phyloP scores from a whole-genome alignment of 2,113 vertebrate genomes.

The Etheostoma cragini region DNA sequence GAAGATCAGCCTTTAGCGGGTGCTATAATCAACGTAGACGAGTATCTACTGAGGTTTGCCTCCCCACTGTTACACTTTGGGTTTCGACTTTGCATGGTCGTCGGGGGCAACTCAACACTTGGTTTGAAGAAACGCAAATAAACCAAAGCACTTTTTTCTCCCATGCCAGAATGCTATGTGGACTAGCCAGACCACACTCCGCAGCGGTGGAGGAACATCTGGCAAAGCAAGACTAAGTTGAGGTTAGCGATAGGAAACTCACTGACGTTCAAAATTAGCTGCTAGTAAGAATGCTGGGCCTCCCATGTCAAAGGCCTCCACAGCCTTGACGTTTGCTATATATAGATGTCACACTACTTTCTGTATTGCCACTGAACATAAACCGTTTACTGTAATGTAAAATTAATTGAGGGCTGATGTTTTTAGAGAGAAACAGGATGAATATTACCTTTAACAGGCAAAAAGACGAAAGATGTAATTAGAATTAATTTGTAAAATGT shows the following conservation, averaged over 20 bases:
- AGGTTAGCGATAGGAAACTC: neutral
- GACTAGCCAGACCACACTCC: too few relatives aligned
- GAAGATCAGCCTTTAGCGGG: too few relatives aligned
- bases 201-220: too few relatives aligned
- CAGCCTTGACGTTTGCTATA: neutral
- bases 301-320: neutral
- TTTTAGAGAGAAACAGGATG: neutral
- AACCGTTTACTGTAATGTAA: neutral
- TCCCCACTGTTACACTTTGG: too few relatives aligned
- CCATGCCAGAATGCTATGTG: too few relatives aligned
- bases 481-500: neutral
- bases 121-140: too few relatives aligned
- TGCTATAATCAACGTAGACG: too few relatives aligned
- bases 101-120: too few relatives aligned
- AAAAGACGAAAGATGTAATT: neutral
- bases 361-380: neutral
- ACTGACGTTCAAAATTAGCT: neutral
- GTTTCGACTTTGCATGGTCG: too few relatives aligned
- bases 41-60: too few relatives aligned
- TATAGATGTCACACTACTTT: neutral
- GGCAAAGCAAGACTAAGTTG: too few relatives aligned
- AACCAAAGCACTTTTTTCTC: too few relatives aligned
- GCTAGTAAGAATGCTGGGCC: neutral
- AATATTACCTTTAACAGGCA: neutral
- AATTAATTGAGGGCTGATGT: neutral